A percentile compares a stretch with the other conserved stretches of the same genome.
Conservation (phyloP, 1,140 invertebrate genomes). For the Ylistrum balloti region DNA sequence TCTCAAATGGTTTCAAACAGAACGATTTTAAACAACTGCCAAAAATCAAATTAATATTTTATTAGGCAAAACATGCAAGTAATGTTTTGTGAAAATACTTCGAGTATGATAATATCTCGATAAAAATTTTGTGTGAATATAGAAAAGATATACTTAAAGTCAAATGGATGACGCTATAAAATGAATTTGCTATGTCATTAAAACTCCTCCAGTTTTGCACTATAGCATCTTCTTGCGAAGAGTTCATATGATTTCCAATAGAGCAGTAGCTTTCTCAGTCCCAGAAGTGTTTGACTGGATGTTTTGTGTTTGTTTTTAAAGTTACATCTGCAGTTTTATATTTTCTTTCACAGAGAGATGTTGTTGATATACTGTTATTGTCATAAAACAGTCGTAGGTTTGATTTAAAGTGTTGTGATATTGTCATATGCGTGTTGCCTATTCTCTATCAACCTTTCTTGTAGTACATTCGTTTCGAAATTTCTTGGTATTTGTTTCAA, state of each 20-base stretch:
- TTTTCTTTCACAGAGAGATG: not conserved
- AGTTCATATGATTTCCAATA: not conserved
- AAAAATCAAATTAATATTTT: conserved; percentile 4
- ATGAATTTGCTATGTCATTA: not conserved
- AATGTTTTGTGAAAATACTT: conserved; percentile 5
- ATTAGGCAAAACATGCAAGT: not conserved
- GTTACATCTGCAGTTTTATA: not conserved
- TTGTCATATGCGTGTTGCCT: not conserved
- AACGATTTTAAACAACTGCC: not conserved
- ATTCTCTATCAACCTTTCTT: not conserved
- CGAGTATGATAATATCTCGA: not conserved
- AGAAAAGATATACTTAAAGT: not conserved
- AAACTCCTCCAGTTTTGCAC: not conserved
- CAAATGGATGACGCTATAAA: not conserved
- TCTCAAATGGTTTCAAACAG: not conserved
- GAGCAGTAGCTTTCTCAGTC: not conserved
- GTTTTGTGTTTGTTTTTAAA: not conserved
- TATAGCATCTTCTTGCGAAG: not conserved
- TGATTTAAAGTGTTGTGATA: not conserved
- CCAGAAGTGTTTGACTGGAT: not conserved
- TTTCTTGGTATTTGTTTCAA: not conserved
- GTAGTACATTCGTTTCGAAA: not conserved
- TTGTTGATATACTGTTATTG: not conserved
- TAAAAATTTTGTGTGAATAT: not conserved
- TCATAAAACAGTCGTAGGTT: not conserved